Evolutionary conservation across 2,888 invertebrate genomes (phyloP).

Genomic region (Xanthostigma xanthostigma): DNA sequence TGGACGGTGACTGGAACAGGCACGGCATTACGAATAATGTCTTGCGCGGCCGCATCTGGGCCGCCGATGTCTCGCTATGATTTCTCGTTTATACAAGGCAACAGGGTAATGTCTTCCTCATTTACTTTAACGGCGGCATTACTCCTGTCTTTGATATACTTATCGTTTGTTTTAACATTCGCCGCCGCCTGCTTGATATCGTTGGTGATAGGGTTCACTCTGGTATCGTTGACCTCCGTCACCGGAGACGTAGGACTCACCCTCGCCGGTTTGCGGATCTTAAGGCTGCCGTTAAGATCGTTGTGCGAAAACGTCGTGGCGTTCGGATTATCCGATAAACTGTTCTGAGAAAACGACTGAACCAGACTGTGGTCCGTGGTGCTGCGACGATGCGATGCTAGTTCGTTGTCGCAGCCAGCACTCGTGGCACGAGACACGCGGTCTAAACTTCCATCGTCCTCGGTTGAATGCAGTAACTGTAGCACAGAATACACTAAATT

Average conservation of each 20-base stretch:
- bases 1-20: too few relatives aligned
- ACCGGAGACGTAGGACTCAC: neutral
- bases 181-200: neutral
- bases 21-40: too few relatives aligned
- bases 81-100: neutral
- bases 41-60: neutral
- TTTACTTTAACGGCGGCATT: neutral
- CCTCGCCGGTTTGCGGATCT: neutral
- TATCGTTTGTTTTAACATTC: neutral
- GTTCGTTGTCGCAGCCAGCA: too few relatives aligned
- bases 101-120: neutral
- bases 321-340: neutral
- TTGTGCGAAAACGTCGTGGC: neutral
- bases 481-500: conserved; percentile 5
- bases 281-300: neutral
- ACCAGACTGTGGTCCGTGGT: neutral
- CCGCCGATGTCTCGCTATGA: neutral
- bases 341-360: neutral
- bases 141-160: neutral
- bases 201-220: neutral
- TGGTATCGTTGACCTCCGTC: neutral
- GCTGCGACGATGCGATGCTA: too few relatives aligned
- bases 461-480: conserved; percentile 60
- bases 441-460: conserved; percentile 51
- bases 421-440: conserved; percentile 15